Conservation (phyloP, 2,888 invertebrate species). For the Tortricodes alternella region DNA sequence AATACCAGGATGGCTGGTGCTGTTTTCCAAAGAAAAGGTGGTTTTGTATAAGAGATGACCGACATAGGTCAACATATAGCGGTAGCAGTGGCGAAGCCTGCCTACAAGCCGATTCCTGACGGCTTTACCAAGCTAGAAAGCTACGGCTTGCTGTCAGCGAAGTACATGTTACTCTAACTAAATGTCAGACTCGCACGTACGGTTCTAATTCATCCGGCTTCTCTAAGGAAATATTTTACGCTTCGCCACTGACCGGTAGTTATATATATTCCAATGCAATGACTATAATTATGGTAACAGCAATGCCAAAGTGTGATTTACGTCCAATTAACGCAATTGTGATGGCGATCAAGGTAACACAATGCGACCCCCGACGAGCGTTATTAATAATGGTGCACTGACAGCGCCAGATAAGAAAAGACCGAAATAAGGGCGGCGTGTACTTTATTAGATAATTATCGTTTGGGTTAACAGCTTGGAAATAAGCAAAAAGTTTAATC, state of each 20-base stretch:
- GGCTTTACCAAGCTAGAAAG: no score
- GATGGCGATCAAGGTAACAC: slow-evolving; percentile 26
- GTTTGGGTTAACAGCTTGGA: slow-evolving; percentile 41
- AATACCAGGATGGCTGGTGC: no score
- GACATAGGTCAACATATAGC: no score
- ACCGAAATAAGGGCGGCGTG: slow-evolving; percentile 43
- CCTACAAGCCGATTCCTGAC: no score
- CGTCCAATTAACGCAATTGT: slow-evolving; percentile 20
- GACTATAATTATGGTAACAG: neutral
- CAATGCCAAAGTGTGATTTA: neutral
- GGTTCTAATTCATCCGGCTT: no score
- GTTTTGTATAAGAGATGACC: no score
- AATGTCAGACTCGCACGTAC: no score
- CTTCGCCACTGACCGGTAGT: neutral
- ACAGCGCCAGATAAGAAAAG: slow-evolving; percentile 48
- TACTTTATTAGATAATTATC: slow-evolving; percentile 47
- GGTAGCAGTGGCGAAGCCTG: no score
- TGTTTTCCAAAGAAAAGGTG: no score
- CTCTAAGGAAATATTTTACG: no score
- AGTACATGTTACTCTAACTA: no score
- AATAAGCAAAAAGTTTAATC: slow-evolving; percentile 39
- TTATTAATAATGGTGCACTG: slow-evolving; percentile 52
- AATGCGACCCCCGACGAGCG: slow-evolving; percentile 29
- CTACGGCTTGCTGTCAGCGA: no score
- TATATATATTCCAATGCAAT: neutral